Conservation (phyloP, 2,797 vertebrate genomes). For the Eutrigla gurnardus region DNA sequence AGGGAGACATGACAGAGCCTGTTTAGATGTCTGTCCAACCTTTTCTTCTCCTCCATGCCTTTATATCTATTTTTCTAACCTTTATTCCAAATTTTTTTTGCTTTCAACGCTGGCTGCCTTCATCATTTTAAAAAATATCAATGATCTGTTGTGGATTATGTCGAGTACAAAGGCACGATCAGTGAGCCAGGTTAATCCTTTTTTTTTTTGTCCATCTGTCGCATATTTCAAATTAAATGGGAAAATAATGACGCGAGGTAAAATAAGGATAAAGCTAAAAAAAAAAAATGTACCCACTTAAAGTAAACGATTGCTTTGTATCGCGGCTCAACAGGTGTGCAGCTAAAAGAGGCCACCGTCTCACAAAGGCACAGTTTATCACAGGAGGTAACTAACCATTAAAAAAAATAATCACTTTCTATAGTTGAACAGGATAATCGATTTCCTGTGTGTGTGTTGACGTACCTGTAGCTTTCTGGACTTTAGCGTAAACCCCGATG, state of each 20-base stretch:
- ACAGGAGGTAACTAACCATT: neutral
- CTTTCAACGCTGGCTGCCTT: neutral
- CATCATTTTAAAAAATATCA: constrained; percentile 29
- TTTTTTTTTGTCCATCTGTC: constrained; percentile 22
- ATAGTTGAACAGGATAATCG: neutral
- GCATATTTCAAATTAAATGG: constrained; percentile 31
- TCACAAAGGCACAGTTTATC: neutral
- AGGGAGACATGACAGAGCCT: constrained; percentile 46
- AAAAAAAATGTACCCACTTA: neutral
- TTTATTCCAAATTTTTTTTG: constrained; percentile 19
- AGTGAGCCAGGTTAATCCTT: constrained; percentile 39
- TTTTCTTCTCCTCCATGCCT: neutral
- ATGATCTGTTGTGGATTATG: constrained; percentile 46
- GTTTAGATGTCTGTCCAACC: constrained; percentile 32
- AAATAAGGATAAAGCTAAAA: constrained; percentile 19
- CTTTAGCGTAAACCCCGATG: constrained; percentile 84
- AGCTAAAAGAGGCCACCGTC: neutral
- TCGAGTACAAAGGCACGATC: constrained; percentile 17
- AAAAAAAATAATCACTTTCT: neutral
- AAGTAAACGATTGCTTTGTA: neutral
- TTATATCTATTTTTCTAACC: constrained; percentile 3
- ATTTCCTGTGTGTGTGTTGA: neutral
- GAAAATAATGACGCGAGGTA: constrained; percentile 12
- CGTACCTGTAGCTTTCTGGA: constrained; percentile 86
- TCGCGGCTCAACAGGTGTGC: neutral